These are phyloP conservation scores for Amphipyra tragopoginis DNA, from an alignment of 2,888 invertebrate species.

Conservation along the genomic window DNA sequence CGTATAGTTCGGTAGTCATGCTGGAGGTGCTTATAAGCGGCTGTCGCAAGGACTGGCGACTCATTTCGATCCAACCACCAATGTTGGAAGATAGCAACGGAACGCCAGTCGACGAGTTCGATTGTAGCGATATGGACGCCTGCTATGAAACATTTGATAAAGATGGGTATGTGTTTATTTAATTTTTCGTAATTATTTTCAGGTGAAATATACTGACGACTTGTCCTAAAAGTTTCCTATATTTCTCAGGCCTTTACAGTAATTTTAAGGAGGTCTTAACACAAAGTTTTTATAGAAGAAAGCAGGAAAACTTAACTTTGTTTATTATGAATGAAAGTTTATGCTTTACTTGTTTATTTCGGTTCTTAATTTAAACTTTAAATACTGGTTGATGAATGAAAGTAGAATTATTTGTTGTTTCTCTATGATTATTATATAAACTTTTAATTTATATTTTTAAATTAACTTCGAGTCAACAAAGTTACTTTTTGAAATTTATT, in stretches of 20 bases:
- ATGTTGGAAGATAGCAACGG: constrained; percentile 85
- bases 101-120: constrained; percentile 85
- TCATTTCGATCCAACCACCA: constrained; percentile 85
- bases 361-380: background rate
- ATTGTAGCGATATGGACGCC: constrained; percentile 94
- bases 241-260: background rate
- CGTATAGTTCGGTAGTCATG: constrained; percentile 75
- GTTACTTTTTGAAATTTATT: too few relatives aligned
- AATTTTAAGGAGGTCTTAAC: background rate
- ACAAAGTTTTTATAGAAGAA: constrained; percentile 6
- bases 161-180: constrained; percentile 92
- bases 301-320: constrained; percentile 9
- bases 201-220: constrained; percentile 16
- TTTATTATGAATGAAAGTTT: constrained; percentile 21
- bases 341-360: constrained; percentile 8
- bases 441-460: too few relatives aligned
- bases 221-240: background rate
- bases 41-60: constrained; percentile 70
- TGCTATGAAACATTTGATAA: constrained; percentile 97
- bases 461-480: too few relatives aligned
- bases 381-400: constrained; percentile 11
- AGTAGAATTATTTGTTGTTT: constrained; percentile 1
- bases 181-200: constrained; percentile 29
- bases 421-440: background rate
- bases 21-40: constrained; percentile 81